Evolutionary conservation across 2,113 vertebrate species (phyloP).

Genomic region (Pituophis catenifer): DNA sequence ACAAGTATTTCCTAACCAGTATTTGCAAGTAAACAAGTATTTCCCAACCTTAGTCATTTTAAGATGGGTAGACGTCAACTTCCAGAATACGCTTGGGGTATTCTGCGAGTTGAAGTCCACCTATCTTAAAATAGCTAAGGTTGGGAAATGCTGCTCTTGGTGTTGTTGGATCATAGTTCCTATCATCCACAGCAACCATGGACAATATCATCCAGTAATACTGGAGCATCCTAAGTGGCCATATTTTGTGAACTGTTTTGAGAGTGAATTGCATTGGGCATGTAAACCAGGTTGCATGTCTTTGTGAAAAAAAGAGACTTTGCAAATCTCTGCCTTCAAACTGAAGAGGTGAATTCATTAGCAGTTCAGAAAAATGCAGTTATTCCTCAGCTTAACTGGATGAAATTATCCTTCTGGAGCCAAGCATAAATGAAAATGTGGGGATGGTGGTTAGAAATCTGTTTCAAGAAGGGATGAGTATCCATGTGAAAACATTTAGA

Average conservation of each 20-base stretch:
- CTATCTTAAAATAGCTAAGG: too few species aligned
- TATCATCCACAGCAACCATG: neutral
- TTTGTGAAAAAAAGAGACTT: neutral
- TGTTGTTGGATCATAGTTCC: neutral
- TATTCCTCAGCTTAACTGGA: neutral
- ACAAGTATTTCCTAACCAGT: neutral
- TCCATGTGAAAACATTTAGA: neutral
- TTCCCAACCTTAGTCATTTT: too few species aligned
- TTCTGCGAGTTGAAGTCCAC: too few species aligned
- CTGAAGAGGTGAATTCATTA: neutral
- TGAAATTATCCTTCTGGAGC: neutral
- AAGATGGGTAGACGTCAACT: neutral
- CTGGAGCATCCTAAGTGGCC: neutral
- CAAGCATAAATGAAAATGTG: neutral
- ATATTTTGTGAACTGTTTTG: neutral
- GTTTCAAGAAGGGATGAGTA: neutral
- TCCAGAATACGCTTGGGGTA: too few species aligned
- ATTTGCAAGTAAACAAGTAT: neutral
- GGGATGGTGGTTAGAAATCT: neutral
- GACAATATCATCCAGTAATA: neutral
- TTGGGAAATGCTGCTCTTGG: too few species aligned
- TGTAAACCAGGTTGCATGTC: neutral
- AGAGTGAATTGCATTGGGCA: neutral
- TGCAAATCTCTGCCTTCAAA: neutral
- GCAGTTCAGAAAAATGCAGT: neutral